phyloP scores from a whole-genome alignment of 1,140 invertebrate genomes.

The Chrysomallon squamiferum region DNA sequence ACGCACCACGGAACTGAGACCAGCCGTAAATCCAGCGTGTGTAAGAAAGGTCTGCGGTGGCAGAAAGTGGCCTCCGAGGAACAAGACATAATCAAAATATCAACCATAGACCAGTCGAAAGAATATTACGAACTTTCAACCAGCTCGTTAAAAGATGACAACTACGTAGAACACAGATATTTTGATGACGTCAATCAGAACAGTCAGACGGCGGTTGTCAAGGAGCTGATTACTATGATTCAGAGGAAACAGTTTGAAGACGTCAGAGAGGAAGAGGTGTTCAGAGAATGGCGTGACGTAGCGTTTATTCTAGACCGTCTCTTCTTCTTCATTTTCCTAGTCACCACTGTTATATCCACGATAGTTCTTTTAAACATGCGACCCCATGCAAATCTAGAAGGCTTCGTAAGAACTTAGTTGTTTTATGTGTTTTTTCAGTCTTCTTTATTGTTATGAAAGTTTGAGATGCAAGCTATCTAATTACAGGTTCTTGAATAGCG shows the following conservation, averaged over 20 bases:
- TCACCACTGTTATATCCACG: constrained; percentile 65
- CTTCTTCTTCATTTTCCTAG: constrained; percentile 69
- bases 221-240: constrained; percentile 36
- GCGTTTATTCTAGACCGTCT: constrained; percentile 68
- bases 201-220: constrained; percentile 21
- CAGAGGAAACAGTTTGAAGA: constrained; percentile 39
- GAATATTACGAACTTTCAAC: not conserved
- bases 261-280: constrained; percentile 44
- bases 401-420: not conserved
- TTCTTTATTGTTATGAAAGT: not conserved
- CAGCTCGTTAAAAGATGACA: constrained; percentile 4
- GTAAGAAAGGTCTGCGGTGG: constrained; percentile 7
- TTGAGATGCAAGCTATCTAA: too few relatives aligned
- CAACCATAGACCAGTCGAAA: constrained; percentile 6
- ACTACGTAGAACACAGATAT: not conserved
- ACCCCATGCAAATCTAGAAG: constrained; percentile 18
- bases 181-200: not conserved
- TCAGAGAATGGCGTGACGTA: constrained; percentile 67
- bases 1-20: not conserved
- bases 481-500: not conserved
- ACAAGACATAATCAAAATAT: constrained; percentile 19
- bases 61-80: constrained; percentile 30
- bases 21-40: constrained; percentile 2
- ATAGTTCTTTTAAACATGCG: constrained; percentile 61
- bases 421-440: too few relatives aligned